Base-by-base conservation (phyloP, 2,797 vertebrate species). In the Hoplostethus atlanticus region DNA sequence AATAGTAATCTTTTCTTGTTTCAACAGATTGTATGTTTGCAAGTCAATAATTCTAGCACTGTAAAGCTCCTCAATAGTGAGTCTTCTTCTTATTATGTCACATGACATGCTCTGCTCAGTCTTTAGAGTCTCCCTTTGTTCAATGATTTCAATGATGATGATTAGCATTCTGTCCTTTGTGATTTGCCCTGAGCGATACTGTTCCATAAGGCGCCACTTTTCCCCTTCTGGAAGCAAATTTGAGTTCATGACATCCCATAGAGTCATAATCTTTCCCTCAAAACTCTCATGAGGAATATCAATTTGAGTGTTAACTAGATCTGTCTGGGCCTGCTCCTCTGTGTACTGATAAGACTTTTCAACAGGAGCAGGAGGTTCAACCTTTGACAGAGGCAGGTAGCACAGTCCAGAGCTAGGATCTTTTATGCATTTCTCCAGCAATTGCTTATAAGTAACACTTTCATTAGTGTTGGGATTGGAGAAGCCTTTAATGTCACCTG, bases 91-190 rank as follows among this genome's bases (percentile, higher is more conserved):
- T 71, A 97, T 92, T 0, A 97, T 94, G 65, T 98, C 96, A 1
- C 95, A 98, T 47, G 97, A 96, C 0, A 92, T 90, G 28, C 90
- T 84, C 63, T 95, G 95, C 87, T 98, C 96, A 59, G 93, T 90
- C 61, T 95, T 94, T 28, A 97, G 82, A 44, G 95, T 93, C 92
- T 99, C 96, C 0, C 97, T 97, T 82, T 96, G 96, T 89, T 99
- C 97, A 0, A 99, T 96, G 64, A 99, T 99, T 93, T 99, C 98
- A 0, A 99, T 96, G 76, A 99, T 96, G 55, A 99, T 98, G 75
- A 99, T 94, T 55, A 99, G 92, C 97, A 99, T 96, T 72, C 97
- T 95, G 3, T 99, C 98, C 86, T 96, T 98, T 73, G 97, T 96
- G 72, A 99, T 96, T 0, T 91, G 94, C 2, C 98, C 98, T 0